phyloP scores from a whole-genome alignment of 2,113 vertebrate species.

The Parotia lawesii region DNA sequence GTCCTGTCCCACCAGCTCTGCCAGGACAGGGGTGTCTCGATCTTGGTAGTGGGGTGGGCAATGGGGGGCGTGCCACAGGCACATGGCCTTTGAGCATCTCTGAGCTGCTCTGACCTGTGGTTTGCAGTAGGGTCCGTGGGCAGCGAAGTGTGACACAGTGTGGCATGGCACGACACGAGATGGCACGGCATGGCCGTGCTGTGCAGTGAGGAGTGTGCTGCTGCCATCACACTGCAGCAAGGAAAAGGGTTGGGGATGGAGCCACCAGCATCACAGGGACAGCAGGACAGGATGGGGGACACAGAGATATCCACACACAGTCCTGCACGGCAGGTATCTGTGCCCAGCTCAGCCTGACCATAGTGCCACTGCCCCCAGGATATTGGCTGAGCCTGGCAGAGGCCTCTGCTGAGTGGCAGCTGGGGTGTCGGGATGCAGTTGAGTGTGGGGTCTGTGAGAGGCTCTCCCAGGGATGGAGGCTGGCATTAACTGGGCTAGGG shows the following conservation, averaged over 20 bases:
- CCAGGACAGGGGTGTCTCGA: not conserved
- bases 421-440: not conserved
- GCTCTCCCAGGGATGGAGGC: not conserved
- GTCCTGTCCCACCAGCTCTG: not conserved
- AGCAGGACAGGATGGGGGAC: not conserved
- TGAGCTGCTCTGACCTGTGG: not conserved
- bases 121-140: not conserved
- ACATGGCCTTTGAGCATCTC: accelerated
- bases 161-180: accelerated
- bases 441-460: not conserved
- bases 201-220: not conserved
- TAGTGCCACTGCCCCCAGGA: not conserved
- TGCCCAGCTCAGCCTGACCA: not conserved
- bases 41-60: accelerated
- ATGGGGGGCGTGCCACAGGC: not conserved
- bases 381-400: not conserved
- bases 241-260: not conserved
- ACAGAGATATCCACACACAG: accelerated
- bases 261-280: not conserved
- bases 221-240: not conserved
- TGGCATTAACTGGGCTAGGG: not conserved
- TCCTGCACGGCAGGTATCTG: not conserved
- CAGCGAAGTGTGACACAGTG: not conserved
- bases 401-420: not conserved
- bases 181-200: not conserved